phyloP scores from a whole-genome alignment of 2,888 invertebrate species.

The Eupithecia vulgata region DNA sequence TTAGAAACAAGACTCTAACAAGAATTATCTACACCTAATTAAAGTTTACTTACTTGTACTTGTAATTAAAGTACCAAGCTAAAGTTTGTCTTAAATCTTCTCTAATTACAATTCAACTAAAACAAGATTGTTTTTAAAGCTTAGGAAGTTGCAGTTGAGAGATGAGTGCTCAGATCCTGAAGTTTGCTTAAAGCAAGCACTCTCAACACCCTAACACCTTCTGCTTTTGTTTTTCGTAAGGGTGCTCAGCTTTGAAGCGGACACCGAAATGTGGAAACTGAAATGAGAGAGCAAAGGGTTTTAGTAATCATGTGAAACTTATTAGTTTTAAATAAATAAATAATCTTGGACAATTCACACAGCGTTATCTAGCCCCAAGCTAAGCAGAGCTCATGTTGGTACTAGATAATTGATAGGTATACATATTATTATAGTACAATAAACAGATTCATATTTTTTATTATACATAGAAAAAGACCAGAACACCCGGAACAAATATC shows the following conservation, averaged over 20 bases:
- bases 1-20: background rate
- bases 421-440: too few species aligned
- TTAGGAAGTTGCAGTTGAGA: slow-evolving; percentile 38
- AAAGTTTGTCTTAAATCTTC: background rate
- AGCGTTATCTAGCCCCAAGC: too few species aligned
- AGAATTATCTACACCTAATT: background rate
- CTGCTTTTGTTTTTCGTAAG: slow-evolving; percentile 47
- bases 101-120: slow-evolving; percentile 7
- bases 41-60: background rate
- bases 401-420: too few species aligned
- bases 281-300: slow-evolving; percentile 25
- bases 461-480: too few species aligned
- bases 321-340: too few species aligned
- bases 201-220: slow-evolving; percentile 57
- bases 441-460: too few species aligned
- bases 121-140: slow-evolving; percentile 24
- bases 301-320: too few species aligned
- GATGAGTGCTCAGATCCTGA: slow-evolving; percentile 50
- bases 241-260: slow-evolving; percentile 44
- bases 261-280: slow-evolving; percentile 36
- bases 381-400: too few species aligned
- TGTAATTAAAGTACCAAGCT: background rate
- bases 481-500: too few species aligned
- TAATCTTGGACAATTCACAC: too few species aligned
- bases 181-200: slow-evolving; percentile 57